Base-by-base conservation (phyloP, 2,888 invertebrate species). In the Miltochrista miniata region DNA sequence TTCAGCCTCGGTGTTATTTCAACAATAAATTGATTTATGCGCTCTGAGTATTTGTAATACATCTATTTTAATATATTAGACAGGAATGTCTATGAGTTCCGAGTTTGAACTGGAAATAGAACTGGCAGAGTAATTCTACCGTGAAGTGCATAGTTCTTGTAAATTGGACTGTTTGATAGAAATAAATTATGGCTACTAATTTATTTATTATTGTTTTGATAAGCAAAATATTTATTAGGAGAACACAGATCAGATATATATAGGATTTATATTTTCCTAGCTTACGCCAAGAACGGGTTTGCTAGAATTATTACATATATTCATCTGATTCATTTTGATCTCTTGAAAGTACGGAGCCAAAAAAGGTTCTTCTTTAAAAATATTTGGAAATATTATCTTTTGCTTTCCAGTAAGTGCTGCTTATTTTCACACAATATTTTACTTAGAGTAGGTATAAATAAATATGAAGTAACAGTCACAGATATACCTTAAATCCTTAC, bases 61-160 rank as follows among this genome's bases (percentile, higher is more conserved):
- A 55, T 63, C 61, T 62, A 73, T 73, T 73, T 70, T 56, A 68
- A 71, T 73, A 67, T 72, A 70, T 68, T 70, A 72, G 61, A 60
- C 64, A 65, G 72, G 75, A 73, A 76, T 75, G 66, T 68, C 59
- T 65, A 64, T 73, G 57, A 56, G 60, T 64, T 63, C 53, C 53
- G 56, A 44, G 44, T 35, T 34, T 35, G 10, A 1, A 53, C 51
- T 72, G 56, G 57, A 76, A 76, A 76, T 76, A 76, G 75, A 71
- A 63, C 64, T 56, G 58, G 59, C 56, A 58, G 54, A 56, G 66
- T 65, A 59, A 56, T 59, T 61, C 48, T 50, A 54, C 36, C 29
- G 14, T 44, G 53, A 62, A 69, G 59, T 65, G 59, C 66, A 65
- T 68, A 56, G 58, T 59, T 61, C 54, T 62, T 51, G 63, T 62